Evolutionary conservation across 2,888 invertebrate species (phyloP), one percentile per base, ranked within the genome.

Genomic region (Sinhomidia bicolor): DNA sequence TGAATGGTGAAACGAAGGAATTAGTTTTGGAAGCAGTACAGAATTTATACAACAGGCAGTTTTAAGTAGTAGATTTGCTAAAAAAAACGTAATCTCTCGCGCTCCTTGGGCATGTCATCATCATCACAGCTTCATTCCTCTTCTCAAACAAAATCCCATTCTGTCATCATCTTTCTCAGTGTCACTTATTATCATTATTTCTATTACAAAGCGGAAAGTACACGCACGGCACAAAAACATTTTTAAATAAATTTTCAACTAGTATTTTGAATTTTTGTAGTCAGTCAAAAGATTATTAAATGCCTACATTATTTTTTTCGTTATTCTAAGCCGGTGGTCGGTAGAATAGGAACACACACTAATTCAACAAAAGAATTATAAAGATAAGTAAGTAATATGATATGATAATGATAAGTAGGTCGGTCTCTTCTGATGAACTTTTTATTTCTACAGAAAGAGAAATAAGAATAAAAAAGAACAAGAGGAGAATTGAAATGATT

Each of bases 341-440:
- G 36, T 36, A 36, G 5, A 36, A 36, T 36, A n/a, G n/a, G n/a
- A n/a, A n/a, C n/a, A n/a, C 5, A 36, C 36, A 36, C 36, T 36
- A 36, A 36, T 36, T 36, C 36, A 9, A n/a, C n/a, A n/a, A n/a
- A n/a, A 51, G n/a, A n/a, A n/a, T n/a, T n/a, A n/a, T n/a, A n/a
- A n/a, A n/a, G n/a, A n/a, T n/a, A n/a, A n/a, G n/a, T n/a, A n/a
- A n/a, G n/a, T n/a, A n/a, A n/a, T n/a, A n/a, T n/a, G n/a, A n/a
- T n/a, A n/a, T n/a, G n/a, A n/a, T n/a, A 26, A 1, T 62, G 62
- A 62, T 62, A 62, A 62, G 26, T 62, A 62, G 62, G 62, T 62
- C 62, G 62, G 29, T 14, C 26, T 12, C 26, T 36, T 9, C 36
- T 9, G 36, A 36, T 36, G 36, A 36, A 36, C 36, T 36, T 36